Evolutionary conservation across 2,888 invertebrate species (phyloP), one percentile per base, ranked within the genome.

Genomic region (Criorhina ranunculi): DNA sequence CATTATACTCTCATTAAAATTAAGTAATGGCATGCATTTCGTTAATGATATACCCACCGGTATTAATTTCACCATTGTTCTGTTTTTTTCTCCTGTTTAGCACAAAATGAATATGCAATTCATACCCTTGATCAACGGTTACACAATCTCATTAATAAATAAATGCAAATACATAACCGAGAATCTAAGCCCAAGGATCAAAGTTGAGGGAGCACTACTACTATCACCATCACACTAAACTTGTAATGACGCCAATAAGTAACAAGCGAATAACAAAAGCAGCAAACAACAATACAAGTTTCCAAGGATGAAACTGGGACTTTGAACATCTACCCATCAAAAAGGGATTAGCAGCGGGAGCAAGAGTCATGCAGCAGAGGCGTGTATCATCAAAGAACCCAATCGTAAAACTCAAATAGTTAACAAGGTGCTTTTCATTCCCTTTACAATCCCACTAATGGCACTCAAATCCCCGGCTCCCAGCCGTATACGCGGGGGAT

Each of bases 351-450:
- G 49, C 35, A 60, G 11, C 5, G 5, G n/a, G 7, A 35, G 8
- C 59, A 40, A 24, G 17, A 40, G 31, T 29, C 51, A 72, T 31
- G 6, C 49, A 33, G 17, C n/a, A 72, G n/a, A 51, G 51, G 55
- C 24, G 51, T 72, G 19, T 53, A 49, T 31, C 29, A 9, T 44
- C 62, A 35, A 53, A 62, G 53, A 62, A 73, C 35, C 51, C 24
- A 75, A 64, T 75, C 46, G 64, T 49, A 66, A 75, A 37, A 44
- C 37, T 57, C 46, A 57, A 75, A 66, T 66, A 57, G 75, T 75
- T 66, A 75, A 75, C 75, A 64, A 66, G 75, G 75, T 75, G 75
- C 55, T 66, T 66, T 46, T 31, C 55, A 49, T 57, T 57, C 46
- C 55, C 62, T 37, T 44, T 55, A 64, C 64, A 64, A 57, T 64